Percentiles rank a stretch among this genome's conserved stretches.
These are phyloP conservation scores for Chanos chanos DNA, from an alignment of 2,797 vertebrate genomes.

Conservation along the genomic window DNA sequence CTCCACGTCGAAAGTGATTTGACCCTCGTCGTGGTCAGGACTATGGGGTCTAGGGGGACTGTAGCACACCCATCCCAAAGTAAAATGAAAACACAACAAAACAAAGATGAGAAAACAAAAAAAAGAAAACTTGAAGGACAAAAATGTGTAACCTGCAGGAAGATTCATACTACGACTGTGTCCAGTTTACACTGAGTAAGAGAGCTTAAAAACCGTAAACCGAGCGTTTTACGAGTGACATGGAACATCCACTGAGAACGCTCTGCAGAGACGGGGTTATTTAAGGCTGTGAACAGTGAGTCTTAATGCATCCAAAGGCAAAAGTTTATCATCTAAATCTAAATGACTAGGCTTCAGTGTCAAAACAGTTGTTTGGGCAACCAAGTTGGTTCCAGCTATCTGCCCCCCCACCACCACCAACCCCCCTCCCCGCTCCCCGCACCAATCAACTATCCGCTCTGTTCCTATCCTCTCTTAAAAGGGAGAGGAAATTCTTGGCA, in stretches of 20 bases:
- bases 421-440: no score
- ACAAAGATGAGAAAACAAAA: neutral
- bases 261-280: neutral
- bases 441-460: no score
- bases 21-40: constrained; percentile 89
- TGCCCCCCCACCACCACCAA: no score
- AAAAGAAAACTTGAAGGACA: no score
- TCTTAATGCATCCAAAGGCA: neutral
- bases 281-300: neutral
- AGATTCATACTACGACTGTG: no score
- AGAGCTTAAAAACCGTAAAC: neutral
- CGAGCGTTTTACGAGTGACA: no score
- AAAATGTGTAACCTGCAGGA: no score
- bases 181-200: no score
- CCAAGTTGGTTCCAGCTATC: neutral
- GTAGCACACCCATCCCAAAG: constrained; percentile 51
- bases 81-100: neutral
- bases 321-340: neutral
- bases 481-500: no score
- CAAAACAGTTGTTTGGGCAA: neutral
- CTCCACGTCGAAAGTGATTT: constrained; percentile 95
- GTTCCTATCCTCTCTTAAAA: no score
- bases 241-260: no score
- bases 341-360: neutral
- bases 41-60: constrained; percentile 77